Base-by-base conservation (phyloP, 2,797 vertebrate species). In the Oreochromis grahami region DNA sequence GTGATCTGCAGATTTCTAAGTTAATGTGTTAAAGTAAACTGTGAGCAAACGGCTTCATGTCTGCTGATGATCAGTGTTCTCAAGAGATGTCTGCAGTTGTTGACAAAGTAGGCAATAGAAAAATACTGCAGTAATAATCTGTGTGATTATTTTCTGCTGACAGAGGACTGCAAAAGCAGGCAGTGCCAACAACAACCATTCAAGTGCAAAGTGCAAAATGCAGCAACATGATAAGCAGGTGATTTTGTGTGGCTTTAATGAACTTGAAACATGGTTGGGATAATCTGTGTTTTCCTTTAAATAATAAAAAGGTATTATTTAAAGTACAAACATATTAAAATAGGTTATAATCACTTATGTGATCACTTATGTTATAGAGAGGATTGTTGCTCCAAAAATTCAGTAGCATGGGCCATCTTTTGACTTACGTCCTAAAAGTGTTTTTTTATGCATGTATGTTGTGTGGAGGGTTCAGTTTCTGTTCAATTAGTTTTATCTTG, bases 401-500 rank as follows among this genome's bases (percentile, higher is more conserved):
- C 45, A 32, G 3, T 7, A 41, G 14, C 52, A 43, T 41, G 19
- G 15, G 6, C 36, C 24, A 52, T 78, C 58, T 53, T 51, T 63
- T 82, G 52, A 79, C 15, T 76, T 32, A 45, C 1, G 9, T 58
- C 15, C 5, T 58, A 11, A 58, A 78, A n/a, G 7, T 24, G 15
- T 48, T 83, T 72, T 78, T 45, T 79, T 15, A 29, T 41, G 52
- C 32, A 76, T 60, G 13, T 17, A 34, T 76, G 36, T 32, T 36
- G 13, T 24, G 24, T n/a, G 65, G 60, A 48, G 77, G 21, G 53
- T 90, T 72, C 76, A 6, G 70, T 85, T 82, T 79, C 29, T 29
- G 24, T 48, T 79, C 78, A 81, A 12, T 63, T 63, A 63, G 4
- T 86, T 79, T 81, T 36, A 79, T 86, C 76, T 89, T 88, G 68